Evolutionary conservation across 2,888 invertebrate species (phyloP), one percentile per base, ranked within the genome.

Genomic region (Ectemnius cavifrons): DNA sequence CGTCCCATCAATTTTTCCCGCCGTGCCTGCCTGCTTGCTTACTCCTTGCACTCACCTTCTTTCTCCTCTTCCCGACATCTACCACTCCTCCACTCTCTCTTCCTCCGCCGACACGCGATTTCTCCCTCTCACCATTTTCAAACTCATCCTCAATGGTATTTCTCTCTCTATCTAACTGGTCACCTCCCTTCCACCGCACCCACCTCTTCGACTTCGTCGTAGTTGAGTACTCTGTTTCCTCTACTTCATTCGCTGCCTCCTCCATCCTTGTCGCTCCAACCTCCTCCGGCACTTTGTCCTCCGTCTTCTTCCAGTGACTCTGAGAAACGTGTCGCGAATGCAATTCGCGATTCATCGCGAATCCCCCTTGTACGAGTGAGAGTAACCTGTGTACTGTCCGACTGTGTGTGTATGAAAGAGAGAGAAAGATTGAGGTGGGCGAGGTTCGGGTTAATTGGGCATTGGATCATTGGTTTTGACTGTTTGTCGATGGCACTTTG

Each of bases 341-440:
- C 37, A 37, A 37, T 37, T 37, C 37, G 8, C 37, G 37, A 37
- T 37, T 37, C 37, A 37, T 37, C 37, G 37, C 37, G 37, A 37
- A 37, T 37, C 11, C 37, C 8, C 37, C 37, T 6, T 6, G 37
- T 8, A 8, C 37, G 37, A 37, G 37, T 37, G 37, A 37, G 37
- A 37, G 3, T 37, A 8, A 37, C 8, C 37, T 37, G 23, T 23
- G 23, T 23, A 6, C 8, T 37, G 37, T 37, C 37, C 3, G 3
- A 2, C 23, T 23, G 23, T 37, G 37, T 37, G 37, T 37, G 37
- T 37, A 11, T 6, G 11, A 11, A 60, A 67, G 71, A 62, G 74
- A 80, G 77, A 79, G 77, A 66, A 18, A 67, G 60, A 77, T 72
- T 49, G 64, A 63, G 65, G 5, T 6, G 37, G 37, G 37, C 37